Evolutionary conservation across 1,140 invertebrate species (phyloP).

Genomic region (Drosophila pallidifrons): DNA sequence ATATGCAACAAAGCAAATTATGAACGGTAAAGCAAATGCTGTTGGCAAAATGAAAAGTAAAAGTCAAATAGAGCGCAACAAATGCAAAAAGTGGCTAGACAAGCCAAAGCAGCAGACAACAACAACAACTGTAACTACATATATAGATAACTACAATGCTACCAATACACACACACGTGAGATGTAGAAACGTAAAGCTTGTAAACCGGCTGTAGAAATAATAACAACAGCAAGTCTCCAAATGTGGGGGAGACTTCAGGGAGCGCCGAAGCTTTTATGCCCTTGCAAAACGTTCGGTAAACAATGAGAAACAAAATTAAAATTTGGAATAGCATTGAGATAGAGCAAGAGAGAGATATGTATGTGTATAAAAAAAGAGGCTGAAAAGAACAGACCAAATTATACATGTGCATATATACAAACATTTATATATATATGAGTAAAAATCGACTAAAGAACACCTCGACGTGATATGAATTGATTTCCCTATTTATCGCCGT

Average conservation of each 20-base stretch:
- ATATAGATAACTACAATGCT: slow-evolving; percentile 59
- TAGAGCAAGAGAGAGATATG: no score
- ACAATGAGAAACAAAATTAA: slow-evolving; percentile 29
- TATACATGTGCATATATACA: slow-evolving; percentile 34
- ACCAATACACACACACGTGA: slow-evolving; percentile 33
- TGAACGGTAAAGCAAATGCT: slow-evolving; percentile 37
- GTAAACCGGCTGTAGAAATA: slow-evolving; percentile 64
- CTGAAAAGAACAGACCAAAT: slow-evolving; percentile 27
- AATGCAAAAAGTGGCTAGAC: slow-evolving; percentile 72
- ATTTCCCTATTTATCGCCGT: slow-evolving; percentile 19
- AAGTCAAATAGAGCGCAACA: slow-evolving; percentile 79
- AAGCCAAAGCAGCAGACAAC: slow-evolving; percentile 21
- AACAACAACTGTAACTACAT: slow-evolving; percentile 10
- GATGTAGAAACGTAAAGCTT: slow-evolving; percentile 36
- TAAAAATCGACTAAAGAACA: neutral
- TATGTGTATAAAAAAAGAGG: neutral
- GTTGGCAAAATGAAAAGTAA: slow-evolving; percentile 75
- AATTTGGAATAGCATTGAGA: slow-evolving; percentile 42
- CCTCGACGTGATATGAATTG: slow-evolving; percentile 22
- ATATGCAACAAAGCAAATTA: slow-evolving; percentile 30
- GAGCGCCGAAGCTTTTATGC: slow-evolving; percentile 34
- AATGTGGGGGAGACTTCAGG: slow-evolving; percentile 16
- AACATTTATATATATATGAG: neutral
- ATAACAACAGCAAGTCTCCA: slow-evolving; percentile 24
- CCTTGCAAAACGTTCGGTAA: slow-evolving; percentile 25